Conservation (phyloP, 1,140 invertebrate genomes). For the Chrysomallon squamiferum region DNA sequence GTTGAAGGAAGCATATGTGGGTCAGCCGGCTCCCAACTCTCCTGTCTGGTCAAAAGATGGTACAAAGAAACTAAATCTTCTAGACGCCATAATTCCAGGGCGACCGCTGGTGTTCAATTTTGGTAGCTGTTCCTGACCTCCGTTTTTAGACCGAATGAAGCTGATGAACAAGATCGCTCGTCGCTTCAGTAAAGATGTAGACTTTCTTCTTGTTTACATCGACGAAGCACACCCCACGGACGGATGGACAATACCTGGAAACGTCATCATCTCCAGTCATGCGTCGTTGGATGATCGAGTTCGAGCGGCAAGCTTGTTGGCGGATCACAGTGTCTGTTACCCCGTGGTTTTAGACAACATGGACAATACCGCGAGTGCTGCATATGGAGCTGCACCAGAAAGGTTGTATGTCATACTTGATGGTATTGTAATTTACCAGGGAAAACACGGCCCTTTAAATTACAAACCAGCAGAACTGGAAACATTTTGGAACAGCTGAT, state of each 20-base stretch:
- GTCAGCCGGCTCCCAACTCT: not conserved
- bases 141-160: slow-evolving; percentile 37
- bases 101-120: slow-evolving; percentile 43
- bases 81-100: slow-evolving; percentile 21
- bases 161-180: slow-evolving; percentile 29
- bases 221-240: slow-evolving; percentile 39
- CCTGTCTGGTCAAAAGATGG: slow-evolving; percentile 3
- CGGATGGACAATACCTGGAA: slow-evolving; percentile 23
- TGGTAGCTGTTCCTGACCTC: slow-evolving; percentile 49
- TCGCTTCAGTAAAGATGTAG: slow-evolving; percentile 23
- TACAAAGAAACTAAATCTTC: slow-evolving; percentile 7
- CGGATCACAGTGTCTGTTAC: not conserved
- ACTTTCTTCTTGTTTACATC: slow-evolving; percentile 45
- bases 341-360: slow-evolving; percentile 30
- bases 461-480: slow-evolving; percentile 23
- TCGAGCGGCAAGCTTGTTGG: slow-evolving; percentile 16
- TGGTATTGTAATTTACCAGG: slow-evolving; percentile 23
- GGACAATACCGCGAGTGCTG: slow-evolving; percentile 11
- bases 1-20: too few relatives aligned
- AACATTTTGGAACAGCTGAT: not conserved
- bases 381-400: slow-evolving; percentile 29
- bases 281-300: slow-evolving; percentile 22
- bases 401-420: slow-evolving; percentile 31
- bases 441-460: slow-evolving; percentile 22
- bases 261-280: slow-evolving; percentile 10